A percentile compares a stretch with the other conserved stretches of the same genome.
phyloP scores from a whole-genome alignment of 1,140 invertebrate genomes.

The Mizuhopecten yessoensis region DNA sequence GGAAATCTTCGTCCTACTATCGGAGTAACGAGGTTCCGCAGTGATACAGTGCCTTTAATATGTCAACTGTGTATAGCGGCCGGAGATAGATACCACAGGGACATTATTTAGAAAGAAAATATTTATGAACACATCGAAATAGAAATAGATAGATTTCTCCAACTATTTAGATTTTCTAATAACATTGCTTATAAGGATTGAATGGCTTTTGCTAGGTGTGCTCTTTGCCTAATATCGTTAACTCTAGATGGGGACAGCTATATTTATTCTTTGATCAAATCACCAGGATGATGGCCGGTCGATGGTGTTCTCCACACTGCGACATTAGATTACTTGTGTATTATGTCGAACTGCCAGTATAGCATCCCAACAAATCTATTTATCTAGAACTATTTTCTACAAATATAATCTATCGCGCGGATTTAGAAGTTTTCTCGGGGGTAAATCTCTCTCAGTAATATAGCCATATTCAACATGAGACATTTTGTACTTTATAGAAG shows the following conservation, averaged over 20 bases:
- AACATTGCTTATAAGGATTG: conserved; percentile 39
- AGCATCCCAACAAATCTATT: conserved; percentile 28
- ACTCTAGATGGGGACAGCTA: conserved; percentile 25
- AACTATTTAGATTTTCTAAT: conserved; percentile 36
- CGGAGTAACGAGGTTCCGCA: too few relatives aligned
- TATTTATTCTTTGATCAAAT: conserved; percentile 29
- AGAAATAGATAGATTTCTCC: neutral
- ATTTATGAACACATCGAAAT: conserved; percentile 21
- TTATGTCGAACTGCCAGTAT: conserved; percentile 25
- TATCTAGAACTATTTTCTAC: conserved; percentile 2
- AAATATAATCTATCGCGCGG: conserved; percentile 33
- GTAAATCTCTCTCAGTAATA: conserved; percentile 39
- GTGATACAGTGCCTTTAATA: too few relatives aligned
- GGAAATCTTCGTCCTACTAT: too few relatives aligned
- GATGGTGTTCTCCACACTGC: conserved; percentile 11
- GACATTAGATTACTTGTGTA: conserved; percentile 21
- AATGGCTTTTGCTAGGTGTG: neutral
- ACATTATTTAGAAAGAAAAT: neutral
- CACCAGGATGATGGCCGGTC: neutral
- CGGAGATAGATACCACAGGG: neutral
- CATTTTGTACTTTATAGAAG: conserved; percentile 18
- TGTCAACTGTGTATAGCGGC: too few relatives aligned
- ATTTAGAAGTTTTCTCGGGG: conserved; percentile 27
- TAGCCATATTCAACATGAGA: conserved; percentile 33
- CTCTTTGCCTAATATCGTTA: conserved; percentile 33